Percentiles rank a stretch among this genome's conserved stretches.
Evolutionary conservation across 2,113 vertebrate species (phyloP).

Genomic region (Terrapene triunguis): DNA sequence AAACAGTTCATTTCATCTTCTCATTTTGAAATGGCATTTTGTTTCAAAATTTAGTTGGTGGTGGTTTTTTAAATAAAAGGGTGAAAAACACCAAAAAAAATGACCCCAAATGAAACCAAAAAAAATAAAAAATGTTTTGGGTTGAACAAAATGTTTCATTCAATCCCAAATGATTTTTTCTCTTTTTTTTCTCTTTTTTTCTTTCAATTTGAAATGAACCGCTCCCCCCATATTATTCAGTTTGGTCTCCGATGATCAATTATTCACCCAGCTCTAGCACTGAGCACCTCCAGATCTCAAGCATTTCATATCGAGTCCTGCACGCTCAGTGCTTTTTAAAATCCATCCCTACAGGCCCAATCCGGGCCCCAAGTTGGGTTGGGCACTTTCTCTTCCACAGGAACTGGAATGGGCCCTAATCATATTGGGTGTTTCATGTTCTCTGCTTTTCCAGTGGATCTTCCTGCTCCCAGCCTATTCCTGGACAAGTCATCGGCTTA

Average conservation of each 20-base stretch:
- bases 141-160: no score
- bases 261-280: background rate
- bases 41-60: no score
- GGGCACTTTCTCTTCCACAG: background rate
- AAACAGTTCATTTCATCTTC: no score
- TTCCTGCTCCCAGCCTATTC: background rate
- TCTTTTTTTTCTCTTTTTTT: no score
- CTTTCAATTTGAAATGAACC: background rate
- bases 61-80: no score
- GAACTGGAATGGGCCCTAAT: background rate
- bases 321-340: background rate
- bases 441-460: background rate
- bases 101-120: no score
- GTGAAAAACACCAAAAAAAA: no score
- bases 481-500: background rate
- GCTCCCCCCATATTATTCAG: background rate
- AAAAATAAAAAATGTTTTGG: no score
- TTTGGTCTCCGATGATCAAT: background rate
- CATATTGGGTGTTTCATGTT: background rate
- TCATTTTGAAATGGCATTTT: no score
- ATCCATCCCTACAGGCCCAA: background rate
- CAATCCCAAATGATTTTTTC: no score
- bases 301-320: no score
- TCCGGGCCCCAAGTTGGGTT: background rate
- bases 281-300: background rate